These are phyloP conservation scores for Diplodus sargus DNA, from an alignment of 2,797 vertebrate genomes.

Conservation along the genomic window DNA sequence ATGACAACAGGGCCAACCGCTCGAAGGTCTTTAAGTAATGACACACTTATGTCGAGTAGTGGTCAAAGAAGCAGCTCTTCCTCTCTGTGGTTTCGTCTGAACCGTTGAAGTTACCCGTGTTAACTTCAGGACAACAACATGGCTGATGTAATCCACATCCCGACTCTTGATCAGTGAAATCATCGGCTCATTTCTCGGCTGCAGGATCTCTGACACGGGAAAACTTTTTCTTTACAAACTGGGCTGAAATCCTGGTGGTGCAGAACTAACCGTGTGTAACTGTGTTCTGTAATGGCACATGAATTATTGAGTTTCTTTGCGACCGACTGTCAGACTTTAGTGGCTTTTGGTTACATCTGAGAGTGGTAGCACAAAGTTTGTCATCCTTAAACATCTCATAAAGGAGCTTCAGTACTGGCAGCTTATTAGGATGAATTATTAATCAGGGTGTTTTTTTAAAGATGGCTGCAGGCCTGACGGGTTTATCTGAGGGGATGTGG, in stretches of 20 bases:
- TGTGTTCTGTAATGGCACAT: slow-evolving; percentile 2
- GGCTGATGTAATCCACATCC: background rate
- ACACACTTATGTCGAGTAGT: too few relatives aligned
- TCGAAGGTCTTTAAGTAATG: too few relatives aligned
- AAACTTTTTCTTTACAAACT: background rate
- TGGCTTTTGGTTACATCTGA: slow-evolving; percentile 12
- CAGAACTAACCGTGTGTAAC: slow-evolving; percentile 2
- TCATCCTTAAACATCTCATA: background rate
- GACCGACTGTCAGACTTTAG: background rate
- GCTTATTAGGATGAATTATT: slow-evolving; percentile 6
- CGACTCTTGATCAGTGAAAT: background rate
- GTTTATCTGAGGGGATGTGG: slow-evolving; percentile 20
- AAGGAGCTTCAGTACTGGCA: background rate
- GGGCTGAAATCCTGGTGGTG: slow-evolving; percentile 23
- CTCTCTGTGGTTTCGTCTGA: background rate
- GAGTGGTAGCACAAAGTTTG: background rate
- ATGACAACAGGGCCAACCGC: too few relatives aligned
- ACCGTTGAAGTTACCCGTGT: background rate
- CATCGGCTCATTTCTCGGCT: background rate
- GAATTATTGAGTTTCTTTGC: slow-evolving; percentile 23
- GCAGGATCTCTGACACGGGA: background rate
- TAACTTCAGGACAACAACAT: background rate
- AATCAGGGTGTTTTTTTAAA: background rate
- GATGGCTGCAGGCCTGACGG: slow-evolving; percentile 16
- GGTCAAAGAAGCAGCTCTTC: too few relatives aligned